These are phyloP conservation scores for Pseudomyrmex concolor DNA, from an alignment of 1,140 invertebrate species.

Conservation along the genomic window DNA sequence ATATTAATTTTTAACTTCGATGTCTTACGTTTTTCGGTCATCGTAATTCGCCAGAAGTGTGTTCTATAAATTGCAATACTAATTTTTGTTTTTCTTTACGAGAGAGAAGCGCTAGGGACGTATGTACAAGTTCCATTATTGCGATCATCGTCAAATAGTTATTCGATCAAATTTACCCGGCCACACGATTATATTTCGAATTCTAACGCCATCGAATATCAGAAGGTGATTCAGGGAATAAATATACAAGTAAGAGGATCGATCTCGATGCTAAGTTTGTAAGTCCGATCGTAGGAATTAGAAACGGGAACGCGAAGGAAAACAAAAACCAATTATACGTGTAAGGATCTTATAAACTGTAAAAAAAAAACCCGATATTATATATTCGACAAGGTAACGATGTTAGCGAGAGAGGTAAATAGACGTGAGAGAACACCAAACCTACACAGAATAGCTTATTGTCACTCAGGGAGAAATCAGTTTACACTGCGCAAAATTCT, in stretches of 20 bases:
- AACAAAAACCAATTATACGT: conserved; percentile 25
- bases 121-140: no score
- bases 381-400: conserved; percentile 48
- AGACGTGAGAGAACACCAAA: conserved; percentile 68
- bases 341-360: conserved; percentile 54
- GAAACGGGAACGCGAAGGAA: not conserved
- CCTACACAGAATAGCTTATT: conserved; percentile 71
- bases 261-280: conserved; percentile 38
- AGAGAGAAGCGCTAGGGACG: not conserved
- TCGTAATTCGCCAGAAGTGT: conserved; percentile 34
- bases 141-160: no score
- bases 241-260: conserved; percentile 29
- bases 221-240: conserved; percentile 44
- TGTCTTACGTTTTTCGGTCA: conserved; percentile 63
- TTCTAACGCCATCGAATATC: no score
- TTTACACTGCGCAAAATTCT: conserved; percentile 72
- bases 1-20: conserved; percentile 43
- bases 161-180: no score
- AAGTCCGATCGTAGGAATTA: conserved; percentile 43
- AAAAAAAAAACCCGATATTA: conserved; percentile 51
- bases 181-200: no score
- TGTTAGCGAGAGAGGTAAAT: conserved; percentile 35
- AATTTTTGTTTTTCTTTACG: conserved; percentile 12
- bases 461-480: conserved; percentile 80
- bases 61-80: conserved; percentile 55